Percentiles rank a stretch among this genome's conserved stretches.
Conservation (phyloP, 2,797 vertebrate species). For the Premnoplex brunnescens region DNA sequence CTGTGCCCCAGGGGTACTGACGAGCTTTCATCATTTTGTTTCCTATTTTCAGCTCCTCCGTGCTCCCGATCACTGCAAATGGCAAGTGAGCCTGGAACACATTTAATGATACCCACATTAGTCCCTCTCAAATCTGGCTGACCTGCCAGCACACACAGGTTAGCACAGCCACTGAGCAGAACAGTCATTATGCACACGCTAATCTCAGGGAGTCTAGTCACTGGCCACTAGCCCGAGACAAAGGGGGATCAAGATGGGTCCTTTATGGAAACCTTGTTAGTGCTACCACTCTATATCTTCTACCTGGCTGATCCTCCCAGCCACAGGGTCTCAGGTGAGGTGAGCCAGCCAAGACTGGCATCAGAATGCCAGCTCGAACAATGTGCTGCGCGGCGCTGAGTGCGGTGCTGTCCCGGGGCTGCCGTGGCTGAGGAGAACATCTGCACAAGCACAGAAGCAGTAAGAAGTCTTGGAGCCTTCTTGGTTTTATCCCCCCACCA, state of each 20-base stretch:
- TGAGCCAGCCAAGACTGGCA: constrained; percentile 27
- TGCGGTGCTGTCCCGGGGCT: not conserved
- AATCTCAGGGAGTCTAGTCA: constrained; percentile 37
- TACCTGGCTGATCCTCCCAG: constrained; percentile 64
- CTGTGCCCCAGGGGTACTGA: constrained; percentile 98
- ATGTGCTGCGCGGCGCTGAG: not conserved
- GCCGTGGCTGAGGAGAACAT: constrained; percentile 11
- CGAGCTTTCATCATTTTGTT: constrained; percentile 99
- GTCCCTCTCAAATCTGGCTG: not conserved
- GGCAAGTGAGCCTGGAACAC: constrained; percentile 92
- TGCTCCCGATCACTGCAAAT: constrained; percentile 96
- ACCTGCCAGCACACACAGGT: not conserved
- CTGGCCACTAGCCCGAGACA: constrained; percentile 41
- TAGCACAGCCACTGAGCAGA: constrained; percentile 30
- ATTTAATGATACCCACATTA: not conserved
- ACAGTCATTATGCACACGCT: not conserved
- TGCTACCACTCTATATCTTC: constrained; percentile 25
- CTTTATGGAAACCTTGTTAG: constrained; percentile 35
- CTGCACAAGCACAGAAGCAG: constrained; percentile 57
- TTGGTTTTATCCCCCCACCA: not conserved
- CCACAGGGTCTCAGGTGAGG: constrained; percentile 36
- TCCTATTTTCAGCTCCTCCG: constrained; percentile 97
- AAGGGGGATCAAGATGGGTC: not conserved
- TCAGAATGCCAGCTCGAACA: constrained; percentile 21
- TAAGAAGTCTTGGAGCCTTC: constrained; percentile 18